phyloP scores from a whole-genome alignment of 2,888 invertebrate genomes.

The Cephus pulcher region DNA sequence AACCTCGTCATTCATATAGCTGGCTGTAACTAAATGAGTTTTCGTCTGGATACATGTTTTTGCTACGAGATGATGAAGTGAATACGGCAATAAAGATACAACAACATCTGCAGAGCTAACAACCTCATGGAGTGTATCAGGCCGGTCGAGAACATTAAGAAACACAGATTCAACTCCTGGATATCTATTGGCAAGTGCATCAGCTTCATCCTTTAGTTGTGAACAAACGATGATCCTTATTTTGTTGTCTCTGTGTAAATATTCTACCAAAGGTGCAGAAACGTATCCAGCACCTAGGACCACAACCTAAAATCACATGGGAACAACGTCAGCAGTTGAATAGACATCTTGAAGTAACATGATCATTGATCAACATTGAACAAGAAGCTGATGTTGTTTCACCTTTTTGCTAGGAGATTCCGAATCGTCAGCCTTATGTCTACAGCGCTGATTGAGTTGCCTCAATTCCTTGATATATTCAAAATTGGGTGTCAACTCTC shows the following conservation, averaged over 20 bases:
- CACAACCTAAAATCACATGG: slow-evolving; percentile 80
- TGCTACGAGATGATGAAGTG: slow-evolving; percentile 88
- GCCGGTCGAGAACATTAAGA: slow-evolving; percentile 82
- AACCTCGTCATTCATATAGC: slow-evolving; percentile 90
- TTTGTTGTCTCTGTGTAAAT: slow-evolving; percentile 84
- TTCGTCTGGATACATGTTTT: slow-evolving; percentile 86
- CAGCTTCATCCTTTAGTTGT: slow-evolving; percentile 89
- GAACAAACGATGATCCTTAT: slow-evolving; percentile 89
- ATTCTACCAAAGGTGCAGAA: slow-evolving; percentile 94
- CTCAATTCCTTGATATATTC: slow-evolving; percentile 95
- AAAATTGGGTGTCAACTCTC: slow-evolving; percentile 89
- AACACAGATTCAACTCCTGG: slow-evolving; percentile 84
- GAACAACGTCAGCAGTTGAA: slow-evolving; percentile 95
- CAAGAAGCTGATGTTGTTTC: not conserved
- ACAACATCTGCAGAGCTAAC: slow-evolving; percentile 82
- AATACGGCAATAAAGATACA: slow-evolving; percentile 91
- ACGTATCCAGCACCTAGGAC: slow-evolving; percentile 97
- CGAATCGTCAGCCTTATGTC: slow-evolving; percentile 78
- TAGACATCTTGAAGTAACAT: slow-evolving; percentile 76
- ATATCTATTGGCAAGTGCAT: slow-evolving; percentile 81
- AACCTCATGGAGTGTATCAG: slow-evolving; percentile 77
- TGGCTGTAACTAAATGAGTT: slow-evolving; percentile 96
- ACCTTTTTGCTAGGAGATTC: slow-evolving; percentile 71
- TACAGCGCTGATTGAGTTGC: slow-evolving; percentile 73
- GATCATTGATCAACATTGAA: not conserved